phyloP scores from a whole-genome alignment of 2,888 invertebrate species.

The Platerodrilus igneus region DNA sequence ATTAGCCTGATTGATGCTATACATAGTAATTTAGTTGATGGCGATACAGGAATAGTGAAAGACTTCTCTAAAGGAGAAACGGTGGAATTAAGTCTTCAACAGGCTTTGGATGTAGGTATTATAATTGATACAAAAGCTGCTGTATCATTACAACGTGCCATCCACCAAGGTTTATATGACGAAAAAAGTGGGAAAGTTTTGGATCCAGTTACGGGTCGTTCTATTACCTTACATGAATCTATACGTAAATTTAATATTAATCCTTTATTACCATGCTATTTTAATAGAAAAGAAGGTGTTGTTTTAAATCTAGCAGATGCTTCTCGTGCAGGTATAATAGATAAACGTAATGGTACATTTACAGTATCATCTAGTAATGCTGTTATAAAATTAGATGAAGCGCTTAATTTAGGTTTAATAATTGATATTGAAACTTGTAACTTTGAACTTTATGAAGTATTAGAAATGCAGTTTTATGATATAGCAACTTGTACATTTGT shows the following conservation, averaged over 20 bases:
- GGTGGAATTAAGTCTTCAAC: constrained; percentile 64
- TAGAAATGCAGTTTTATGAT: constrained; percentile 76
- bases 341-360: constrained; percentile 73
- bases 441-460: constrained; percentile 73
- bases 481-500: constrained; percentile 60
- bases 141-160: constrained; percentile 75
- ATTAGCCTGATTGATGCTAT: constrained; percentile 76
- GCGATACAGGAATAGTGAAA: constrained; percentile 64
- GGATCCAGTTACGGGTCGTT: constrained; percentile 73
- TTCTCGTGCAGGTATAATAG: constrained; percentile 74
- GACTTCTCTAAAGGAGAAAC: constrained; percentile 60
- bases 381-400: constrained; percentile 65
- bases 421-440: constrained; percentile 82
- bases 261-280: constrained; percentile 75
- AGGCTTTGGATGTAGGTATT: constrained; percentile 75
- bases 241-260: constrained; percentile 76
- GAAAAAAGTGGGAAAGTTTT: constrained; percentile 74
- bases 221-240: constrained; percentile 79
- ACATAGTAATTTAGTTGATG: constrained; percentile 68
- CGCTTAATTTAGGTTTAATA: constrained; percentile 71
- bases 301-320: constrained; percentile 73
- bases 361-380: constrained; percentile 65
- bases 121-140: constrained; percentile 77
- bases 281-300: constrained; percentile 69
- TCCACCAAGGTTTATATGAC: constrained; percentile 83